Evolutionary conservation across 2,797 vertebrate species (phyloP), one percentile per base, ranked within the genome.

Genomic region (Aplochiton taeniatus): DNA sequence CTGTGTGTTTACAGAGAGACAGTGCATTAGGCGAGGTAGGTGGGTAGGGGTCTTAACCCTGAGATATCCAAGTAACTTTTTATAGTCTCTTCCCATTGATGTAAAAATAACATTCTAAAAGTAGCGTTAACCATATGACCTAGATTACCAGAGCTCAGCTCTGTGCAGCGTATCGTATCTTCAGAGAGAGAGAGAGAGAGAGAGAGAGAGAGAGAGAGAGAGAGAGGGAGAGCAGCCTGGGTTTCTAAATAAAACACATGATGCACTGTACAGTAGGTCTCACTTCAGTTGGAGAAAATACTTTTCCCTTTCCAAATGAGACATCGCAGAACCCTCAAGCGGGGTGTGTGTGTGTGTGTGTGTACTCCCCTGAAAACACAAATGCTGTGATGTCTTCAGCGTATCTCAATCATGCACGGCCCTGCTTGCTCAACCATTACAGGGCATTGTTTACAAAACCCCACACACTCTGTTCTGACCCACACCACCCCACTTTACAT

Each of bases 101-200:
- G 6, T 31, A 31, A 31, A 31, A 31, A 31, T 31, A 31, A 31
- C 31, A 31, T 31, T 31, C 31, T 6, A 31, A 31, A 31, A 43
- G 14, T 51, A 45, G 12, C 49, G 59, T 52, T 62, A 49, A 62
- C 48, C 60, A 43, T 12, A 31, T 41, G 59, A 61, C 59, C 59
- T 51, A 61, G 19, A 61, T 61, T 62, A 31, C 9, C 31, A 17
- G 11, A 50, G 51, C 16, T 19, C 43, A 59, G 57, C 13, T 16
- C 17, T n/a, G 43, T 59, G 47, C 11, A 59, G 42, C 16, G 47
- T 47, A 18, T 19, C 5, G 46, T 16, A 13, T 61, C 60, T 61
- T 61, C n/a, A 49, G 51, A 41, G 14, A 51, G 47, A 61, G 20
- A 52, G 11, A 58, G 1, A 44, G 31, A 63, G 4, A 53, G 41